Evolutionary conservation across 1,140 invertebrate genomes (phyloP), one percentile per base, ranked within the genome.

Genomic region (Lucilia sericata): DNA sequence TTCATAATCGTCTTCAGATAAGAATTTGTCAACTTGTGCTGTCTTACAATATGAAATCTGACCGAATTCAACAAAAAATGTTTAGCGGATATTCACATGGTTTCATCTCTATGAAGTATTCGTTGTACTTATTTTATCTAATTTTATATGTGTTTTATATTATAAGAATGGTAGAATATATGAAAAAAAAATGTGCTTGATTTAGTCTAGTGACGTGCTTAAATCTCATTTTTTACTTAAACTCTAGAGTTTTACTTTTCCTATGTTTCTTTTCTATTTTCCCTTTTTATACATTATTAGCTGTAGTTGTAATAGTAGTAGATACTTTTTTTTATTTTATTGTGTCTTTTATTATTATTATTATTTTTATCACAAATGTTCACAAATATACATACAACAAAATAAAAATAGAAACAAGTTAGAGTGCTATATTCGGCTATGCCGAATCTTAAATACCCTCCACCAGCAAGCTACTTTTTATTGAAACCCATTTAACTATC

Each of bases 261-360:
- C 14, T 60, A 42, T n/a, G n/a, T n/a, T n/a, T n/a, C n/a, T 10
- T 42, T n/a, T 60, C 14, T 60, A 17, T 14, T 3, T 42, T 42
- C 42, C 42, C 55, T 17, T 60, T 14, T 70, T 21, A 25, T 25
- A 21, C 19, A 25, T 70, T 70, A 70, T 70, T 70, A 21, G 65
- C 19, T 25, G n/a, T 70, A 70, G 65, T 70, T 21, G 65, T 70
- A 10, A 70, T 21, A 70, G 55, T 7, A 60, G n/a, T 60, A 7
- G 55, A 60, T 60, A 30, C 25, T 17, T 60, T 60, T n/a, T 21
- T 70, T 70, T 70, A 0, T 70, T 9, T 70, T 70, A 70, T 70
- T 70, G 65, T 70, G 65, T 21, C n/a, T 70, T 7, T 70, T 70
- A 70, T 70, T 70, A 70, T 70, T 21, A 21, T 21, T 70, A 21